phyloP scores from a whole-genome alignment of 2,888 invertebrate species.

The Cheilosia urbana region DNA sequence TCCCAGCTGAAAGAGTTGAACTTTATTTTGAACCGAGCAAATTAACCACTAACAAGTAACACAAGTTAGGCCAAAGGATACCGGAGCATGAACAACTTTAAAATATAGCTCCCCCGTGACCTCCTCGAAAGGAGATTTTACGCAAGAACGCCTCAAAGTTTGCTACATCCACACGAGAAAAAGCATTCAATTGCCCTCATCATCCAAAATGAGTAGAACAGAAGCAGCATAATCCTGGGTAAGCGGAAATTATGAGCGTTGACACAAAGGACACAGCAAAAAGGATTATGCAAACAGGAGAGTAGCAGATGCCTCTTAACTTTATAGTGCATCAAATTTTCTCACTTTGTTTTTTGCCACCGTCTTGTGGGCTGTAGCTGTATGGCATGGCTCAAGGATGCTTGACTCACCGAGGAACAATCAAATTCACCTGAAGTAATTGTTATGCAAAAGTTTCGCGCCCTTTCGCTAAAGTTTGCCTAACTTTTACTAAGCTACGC shows the following conservation, averaged over 20 bases:
- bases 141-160: constrained; percentile 73
- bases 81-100: constrained; percentile 66
- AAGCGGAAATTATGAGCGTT: constrained; percentile 75
- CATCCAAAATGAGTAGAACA: constrained; percentile 60
- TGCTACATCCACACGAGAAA: constrained; percentile 58
- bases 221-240: constrained; percentile 66
- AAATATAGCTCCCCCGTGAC: constrained; percentile 56
- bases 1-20: constrained; percentile 75
- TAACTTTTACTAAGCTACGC: constrained; percentile 66
- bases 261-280: constrained; percentile 73
- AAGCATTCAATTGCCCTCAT: constrained; percentile 73
- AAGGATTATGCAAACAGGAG: constrained; percentile 74
- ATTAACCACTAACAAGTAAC: constrained; percentile 74
- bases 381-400: constrained; percentile 41
- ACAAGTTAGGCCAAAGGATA: constrained; percentile 69
- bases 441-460: constrained; percentile 71
- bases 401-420: constrained; percentile 69
- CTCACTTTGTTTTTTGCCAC: constrained; percentile 54
- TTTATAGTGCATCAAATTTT: constrained; percentile 72
- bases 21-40: constrained; percentile 70
- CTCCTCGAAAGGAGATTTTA: constrained; percentile 53
- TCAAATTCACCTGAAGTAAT: constrained; percentile 75
- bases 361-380: constrained; percentile 48
- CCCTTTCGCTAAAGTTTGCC: constrained; percentile 55
- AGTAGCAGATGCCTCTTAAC: constrained; percentile 73